Conservation (phyloP, 2,113 vertebrate genomes). For the Cyprinus carpio region DNA sequence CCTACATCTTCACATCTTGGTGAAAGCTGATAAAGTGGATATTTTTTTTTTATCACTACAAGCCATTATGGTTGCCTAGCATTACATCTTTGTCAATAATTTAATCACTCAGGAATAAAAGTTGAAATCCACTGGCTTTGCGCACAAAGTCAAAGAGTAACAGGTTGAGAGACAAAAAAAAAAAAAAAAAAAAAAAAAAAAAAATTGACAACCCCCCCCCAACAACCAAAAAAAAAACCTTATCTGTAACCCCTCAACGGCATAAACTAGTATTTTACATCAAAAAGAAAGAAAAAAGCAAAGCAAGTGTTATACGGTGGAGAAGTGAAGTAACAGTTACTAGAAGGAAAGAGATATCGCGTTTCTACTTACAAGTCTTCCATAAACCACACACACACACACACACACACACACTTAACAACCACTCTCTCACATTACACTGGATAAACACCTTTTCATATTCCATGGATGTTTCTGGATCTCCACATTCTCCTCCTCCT, state of each 20-base stretch:
- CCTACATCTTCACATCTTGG: conserved; percentile 18
- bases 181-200: too few species aligned
- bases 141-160: neutral
- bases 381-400: conserved; percentile 9
- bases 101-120: conserved; percentile 24
- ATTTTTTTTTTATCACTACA: neutral
- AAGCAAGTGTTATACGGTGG: conserved; percentile 47
- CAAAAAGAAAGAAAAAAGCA: conserved; percentile 28
- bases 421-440: conserved; percentile 45
- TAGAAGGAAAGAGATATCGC: conserved; percentile 57
- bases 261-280: conserved; percentile 21
- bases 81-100: conserved; percentile 25
- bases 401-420: conserved; percentile 22
- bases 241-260: conserved; percentile 13
- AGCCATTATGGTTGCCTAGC: conserved; percentile 16
- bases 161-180: conserved; percentile 17
- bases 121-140: conserved; percentile 6
- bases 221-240: too few species aligned
- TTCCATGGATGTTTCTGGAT: conserved; percentile 21
- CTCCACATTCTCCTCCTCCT: conserved; percentile 40
- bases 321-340: conserved; percentile 37
- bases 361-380: conserved; percentile 67
- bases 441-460: conserved; percentile 63
- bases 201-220: too few species aligned
- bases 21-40: conserved; percentile 1